phyloP scores from a whole-genome alignment of 2,888 invertebrate species.

The Celastrina argiolus region DNA sequence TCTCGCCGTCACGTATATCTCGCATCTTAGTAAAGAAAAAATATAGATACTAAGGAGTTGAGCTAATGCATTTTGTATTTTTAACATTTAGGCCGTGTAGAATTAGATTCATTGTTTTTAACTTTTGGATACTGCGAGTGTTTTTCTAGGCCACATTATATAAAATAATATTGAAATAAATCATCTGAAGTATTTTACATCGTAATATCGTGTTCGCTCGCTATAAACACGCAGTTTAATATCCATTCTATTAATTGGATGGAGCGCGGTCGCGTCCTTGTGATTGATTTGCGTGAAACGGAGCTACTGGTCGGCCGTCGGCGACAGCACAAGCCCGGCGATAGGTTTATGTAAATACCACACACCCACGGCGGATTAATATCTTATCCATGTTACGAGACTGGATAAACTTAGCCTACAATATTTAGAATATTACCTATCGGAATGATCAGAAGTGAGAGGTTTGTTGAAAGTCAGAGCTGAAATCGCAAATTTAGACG shows the following conservation, averaged over 20 bases:
- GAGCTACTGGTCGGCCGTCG: not conserved
- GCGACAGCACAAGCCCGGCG: not conserved
- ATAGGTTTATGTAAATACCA: conserved; percentile 11
- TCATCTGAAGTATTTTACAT: not conserved
- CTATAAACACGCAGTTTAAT: conserved; percentile 6
- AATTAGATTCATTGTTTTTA: not conserved
- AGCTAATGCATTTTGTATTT: not conserved
- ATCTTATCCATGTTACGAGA: not conserved
- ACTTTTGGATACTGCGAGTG: not conserved
- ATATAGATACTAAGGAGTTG: not conserved
- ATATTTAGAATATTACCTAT: too few species aligned
- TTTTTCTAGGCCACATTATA: not conserved
- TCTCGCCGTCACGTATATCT: too few species aligned
- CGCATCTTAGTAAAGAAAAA: too few species aligned
- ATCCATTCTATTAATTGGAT: conserved; percentile 7
- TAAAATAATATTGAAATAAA: not conserved
- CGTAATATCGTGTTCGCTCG: not conserved
- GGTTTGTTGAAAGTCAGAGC: too few species aligned
- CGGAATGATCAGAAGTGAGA: too few species aligned
- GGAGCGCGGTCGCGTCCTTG: conserved; percentile 1
- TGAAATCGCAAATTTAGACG: too few species aligned
- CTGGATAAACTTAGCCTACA: not conserved
- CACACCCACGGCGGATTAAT: not conserved
- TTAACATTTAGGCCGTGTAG: not conserved
- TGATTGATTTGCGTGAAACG: conserved; percentile 8